These are phyloP conservation scores for Nothobranchius kuhntae DNA, from an alignment of 2,113 vertebrate species.

Conservation along the genomic window DNA sequence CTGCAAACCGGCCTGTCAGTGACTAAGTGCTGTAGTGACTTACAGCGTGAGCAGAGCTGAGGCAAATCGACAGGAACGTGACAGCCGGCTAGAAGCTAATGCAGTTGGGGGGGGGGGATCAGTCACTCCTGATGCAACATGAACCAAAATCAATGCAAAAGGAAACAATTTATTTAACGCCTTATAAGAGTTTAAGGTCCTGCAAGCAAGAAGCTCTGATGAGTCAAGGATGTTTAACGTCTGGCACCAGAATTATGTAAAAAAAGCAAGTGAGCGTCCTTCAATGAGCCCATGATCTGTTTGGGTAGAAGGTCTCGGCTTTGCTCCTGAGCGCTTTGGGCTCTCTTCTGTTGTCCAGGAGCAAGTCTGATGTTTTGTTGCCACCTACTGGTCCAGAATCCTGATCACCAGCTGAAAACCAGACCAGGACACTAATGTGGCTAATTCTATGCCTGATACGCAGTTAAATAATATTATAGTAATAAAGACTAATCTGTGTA, in stretches of 20 bases:
- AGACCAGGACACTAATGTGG: neutral
- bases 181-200: constrained; percentile 17
- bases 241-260: constrained; percentile 5
- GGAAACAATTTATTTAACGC: constrained; percentile 38
- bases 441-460: constrained; percentile 9
- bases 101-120: constrained; percentile 52
- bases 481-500: no score
- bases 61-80: constrained; percentile 19
- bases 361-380: constrained; percentile 51
- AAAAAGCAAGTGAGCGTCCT: constrained; percentile 6
- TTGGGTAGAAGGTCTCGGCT: constrained; percentile 34
- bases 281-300: constrained; percentile 29
- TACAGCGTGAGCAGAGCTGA: constrained; percentile 20
- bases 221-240: constrained; percentile 27
- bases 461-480: neutral
- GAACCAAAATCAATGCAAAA: constrained; percentile 66
- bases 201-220: constrained; percentile 2
- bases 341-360: constrained; percentile 40
- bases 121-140: constrained; percentile 54
- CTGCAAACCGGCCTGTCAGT: constrained; percentile 50
- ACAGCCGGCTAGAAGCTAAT: constrained; percentile 41
- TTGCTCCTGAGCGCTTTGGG: constrained; percentile 16
- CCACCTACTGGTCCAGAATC: constrained; percentile 49
- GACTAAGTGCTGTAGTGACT: constrained; percentile 38
- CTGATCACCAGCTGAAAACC: constrained; percentile 24